Conservation (phyloP, 2,113 vertebrate genomes). For the Glareola pratincola region DNA sequence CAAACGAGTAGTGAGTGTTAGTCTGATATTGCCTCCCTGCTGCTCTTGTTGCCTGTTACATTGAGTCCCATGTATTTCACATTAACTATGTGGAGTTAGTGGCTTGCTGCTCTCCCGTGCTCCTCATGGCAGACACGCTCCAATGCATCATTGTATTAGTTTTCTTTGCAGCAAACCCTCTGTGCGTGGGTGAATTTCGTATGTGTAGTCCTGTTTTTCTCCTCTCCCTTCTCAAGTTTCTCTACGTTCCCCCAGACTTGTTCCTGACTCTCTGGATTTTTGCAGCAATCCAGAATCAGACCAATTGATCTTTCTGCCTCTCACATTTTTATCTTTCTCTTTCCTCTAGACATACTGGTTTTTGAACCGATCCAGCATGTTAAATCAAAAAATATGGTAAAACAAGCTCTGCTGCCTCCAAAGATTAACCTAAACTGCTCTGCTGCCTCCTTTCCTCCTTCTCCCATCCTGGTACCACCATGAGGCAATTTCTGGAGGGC, state of each 20-base stretch:
- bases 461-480: not conserved
- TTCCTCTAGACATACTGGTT: not conserved
- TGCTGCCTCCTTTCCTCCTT: not conserved
- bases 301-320: not conserved
- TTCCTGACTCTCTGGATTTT: not conserved
- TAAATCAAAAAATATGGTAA: not conserved
- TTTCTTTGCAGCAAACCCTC: not conserved
- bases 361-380: not conserved
- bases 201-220: not conserved
- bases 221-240: not conserved
- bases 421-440: not conserved
- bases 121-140: not conserved
- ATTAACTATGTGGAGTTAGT: not conserved
- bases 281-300: not conserved
- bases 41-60: not conserved
- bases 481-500: not conserved
- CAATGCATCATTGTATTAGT: fast-evolving
- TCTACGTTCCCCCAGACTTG: not conserved
- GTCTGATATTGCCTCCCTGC: not conserved
- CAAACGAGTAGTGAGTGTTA: not conserved
- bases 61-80: not conserved
- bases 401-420: not conserved
- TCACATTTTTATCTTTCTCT: not conserved
- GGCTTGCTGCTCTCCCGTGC: not conserved
- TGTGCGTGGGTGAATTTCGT: not conserved